Evolutionary conservation across 2,113 vertebrate species (phyloP).

Genomic region (Esox niger): DNA sequence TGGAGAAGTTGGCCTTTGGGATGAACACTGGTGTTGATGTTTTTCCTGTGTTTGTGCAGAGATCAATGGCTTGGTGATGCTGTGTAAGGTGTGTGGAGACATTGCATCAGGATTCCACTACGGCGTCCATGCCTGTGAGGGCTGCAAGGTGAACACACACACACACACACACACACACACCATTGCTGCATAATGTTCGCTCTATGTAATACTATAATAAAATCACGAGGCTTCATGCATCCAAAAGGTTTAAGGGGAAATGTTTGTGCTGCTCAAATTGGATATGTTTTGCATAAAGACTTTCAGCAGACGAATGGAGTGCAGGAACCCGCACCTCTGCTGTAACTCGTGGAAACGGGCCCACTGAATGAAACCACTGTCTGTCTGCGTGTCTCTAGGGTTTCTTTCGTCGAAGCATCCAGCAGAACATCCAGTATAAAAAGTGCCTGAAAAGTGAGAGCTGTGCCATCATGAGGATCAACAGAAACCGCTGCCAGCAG

Average conservation of each 20-base stretch:
- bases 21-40: too few species aligned
- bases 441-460: slow-evolving; percentile 97
- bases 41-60: slow-evolving; percentile 71
- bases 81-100: slow-evolving; percentile 96
- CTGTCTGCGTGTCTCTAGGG: slow-evolving; percentile 68
- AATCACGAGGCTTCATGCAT: too few species aligned
- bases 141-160: slow-evolving; percentile 87
- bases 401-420: slow-evolving; percentile 96
- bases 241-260: too few species aligned
- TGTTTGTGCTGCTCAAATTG: too few species aligned
- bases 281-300: too few species aligned
- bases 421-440: slow-evolving; percentile 98
- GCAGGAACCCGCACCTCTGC: too few species aligned
- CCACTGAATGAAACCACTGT: not conserved
- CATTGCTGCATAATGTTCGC: too few species aligned
- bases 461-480: slow-evolving; percentile 96
- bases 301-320: too few species aligned
- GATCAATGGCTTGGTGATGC: slow-evolving; percentile 93
- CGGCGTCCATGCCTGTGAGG: slow-evolving; percentile 95
- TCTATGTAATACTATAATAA: too few species aligned
- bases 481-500: slow-evolving; percentile 95
- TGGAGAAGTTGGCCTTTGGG: too few species aligned
- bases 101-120: slow-evolving; percentile 98
- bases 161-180: not conserved
- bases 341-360: too few species aligned